These are phyloP conservation scores for Lasiurus cinereus DNA, from an alignment of 2,113 vertebrate species.

Conservation along the genomic window DNA sequence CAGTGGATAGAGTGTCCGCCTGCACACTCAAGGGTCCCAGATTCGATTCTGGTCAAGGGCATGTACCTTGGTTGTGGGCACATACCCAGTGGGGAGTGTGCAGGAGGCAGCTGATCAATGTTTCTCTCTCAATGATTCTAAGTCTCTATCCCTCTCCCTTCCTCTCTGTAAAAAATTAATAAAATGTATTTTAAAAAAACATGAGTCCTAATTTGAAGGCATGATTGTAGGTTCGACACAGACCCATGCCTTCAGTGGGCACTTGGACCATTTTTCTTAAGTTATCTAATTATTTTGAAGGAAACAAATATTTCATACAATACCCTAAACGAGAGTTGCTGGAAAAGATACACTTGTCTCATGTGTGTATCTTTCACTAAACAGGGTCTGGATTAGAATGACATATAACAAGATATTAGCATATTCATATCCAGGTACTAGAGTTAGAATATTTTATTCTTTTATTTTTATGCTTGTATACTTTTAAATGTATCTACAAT, in stretches of 20 bases:
- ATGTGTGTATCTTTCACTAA: not conserved
- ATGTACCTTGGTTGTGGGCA: no score
- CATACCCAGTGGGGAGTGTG: no score
- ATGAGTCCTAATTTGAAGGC: not conserved
- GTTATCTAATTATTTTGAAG: not conserved
- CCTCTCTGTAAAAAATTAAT: no score
- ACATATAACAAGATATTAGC: not conserved
- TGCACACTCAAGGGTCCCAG: no score
- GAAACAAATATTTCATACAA: not conserved
- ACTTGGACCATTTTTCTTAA: not conserved
- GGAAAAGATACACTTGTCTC: not conserved
- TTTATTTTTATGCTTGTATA: not conserved
- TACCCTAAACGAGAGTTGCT: not conserved
- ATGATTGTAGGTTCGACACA: not conserved
- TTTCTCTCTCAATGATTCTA: no score
- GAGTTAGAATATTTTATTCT: not conserved
- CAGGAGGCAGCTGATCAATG: no score
- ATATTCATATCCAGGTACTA: not conserved
- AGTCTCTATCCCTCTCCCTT: no score
- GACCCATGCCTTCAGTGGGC: not conserved
- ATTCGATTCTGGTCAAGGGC: no score
- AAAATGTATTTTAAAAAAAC: no score
- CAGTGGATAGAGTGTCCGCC: no score
- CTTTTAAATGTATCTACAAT: not conserved
- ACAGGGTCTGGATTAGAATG: not conserved